Base-by-base conservation (phyloP, 2,113 vertebrate species). In the Seriola quinqueradiata region DNA sequence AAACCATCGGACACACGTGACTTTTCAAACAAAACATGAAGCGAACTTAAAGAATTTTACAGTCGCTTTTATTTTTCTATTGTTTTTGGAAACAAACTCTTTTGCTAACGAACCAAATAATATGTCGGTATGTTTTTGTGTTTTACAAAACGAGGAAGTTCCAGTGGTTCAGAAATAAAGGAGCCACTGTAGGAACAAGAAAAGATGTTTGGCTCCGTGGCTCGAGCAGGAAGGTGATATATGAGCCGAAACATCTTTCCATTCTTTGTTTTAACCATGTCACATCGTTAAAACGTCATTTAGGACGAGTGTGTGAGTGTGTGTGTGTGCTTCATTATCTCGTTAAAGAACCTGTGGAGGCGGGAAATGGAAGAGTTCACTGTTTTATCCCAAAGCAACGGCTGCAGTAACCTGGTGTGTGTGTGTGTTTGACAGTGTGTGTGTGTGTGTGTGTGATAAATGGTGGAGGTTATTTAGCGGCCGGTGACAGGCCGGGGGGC, bases 401-500 rank as follows among this genome's bases (percentile, higher is more conserved):
- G 28, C 28, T 28, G 28, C 28, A 28, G 28, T 28, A 28, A 28
- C 28, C 28, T 28, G 2, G 28, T 23, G 52, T 55, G 44, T 57
- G 44, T 58, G 67, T 64, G 21, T 52, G 67, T 48, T 25, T 25
- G 23, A 25, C 23, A 25, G 32, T 59, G 28, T 70, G 58, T 79
- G 58, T 32, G 70, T 64, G 12, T 58, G 73, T 54, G 42, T 48
- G 55, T 42, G 52, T 82, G 77, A 89, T 87, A n/a, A 78, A 87
- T 83, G 70, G 23, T 2, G 55, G 72, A 9, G 58, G 81, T 87
- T 79, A 79, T 91, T 85, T 67, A 83, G 52, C 28, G 10, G 63
- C 75, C 82, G 87, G 42, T 69, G 81, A 84, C 87, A 82, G 90
- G 57, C 8, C 8, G 28, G 4, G 79, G 76, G 87, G 74, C 28